phyloP scores from a whole-genome alignment of 92 coral and sea anemone genomes.

The Umimayanthus kanabou region DNA sequence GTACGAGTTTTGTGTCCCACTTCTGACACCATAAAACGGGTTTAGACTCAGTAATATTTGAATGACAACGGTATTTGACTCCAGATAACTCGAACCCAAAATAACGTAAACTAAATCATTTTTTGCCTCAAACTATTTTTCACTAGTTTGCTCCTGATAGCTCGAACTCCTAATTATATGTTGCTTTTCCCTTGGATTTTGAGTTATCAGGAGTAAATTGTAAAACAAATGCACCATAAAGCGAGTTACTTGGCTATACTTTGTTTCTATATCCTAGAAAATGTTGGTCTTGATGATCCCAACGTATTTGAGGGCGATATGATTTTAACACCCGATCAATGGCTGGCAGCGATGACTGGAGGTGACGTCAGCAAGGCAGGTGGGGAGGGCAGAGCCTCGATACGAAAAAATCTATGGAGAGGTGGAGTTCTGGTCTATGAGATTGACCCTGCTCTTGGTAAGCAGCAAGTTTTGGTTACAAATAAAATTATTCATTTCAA shows the following conservation, averaged over 20 bases:
- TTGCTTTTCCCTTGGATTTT: not conserved
- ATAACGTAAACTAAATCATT: no score
- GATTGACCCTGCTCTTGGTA: constrained; percentile 23
- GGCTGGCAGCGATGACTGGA: constrained; percentile 31
- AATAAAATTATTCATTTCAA: not conserved
- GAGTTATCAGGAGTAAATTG: not conserved
- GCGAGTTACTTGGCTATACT: not conserved
- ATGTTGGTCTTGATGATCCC: constrained; percentile 29
- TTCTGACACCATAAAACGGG: no score
- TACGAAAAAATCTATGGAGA: constrained; percentile 38
- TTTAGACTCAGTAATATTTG: not conserved
- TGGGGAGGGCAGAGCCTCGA: constrained; percentile 23
- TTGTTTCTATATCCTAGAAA: not conserved
- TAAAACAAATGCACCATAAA: not conserved
- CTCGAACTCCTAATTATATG: no score
- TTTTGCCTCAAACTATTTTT: no score
- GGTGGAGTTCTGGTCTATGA: constrained; percentile 38
- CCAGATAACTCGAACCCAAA: no score
- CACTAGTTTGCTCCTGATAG: no score
- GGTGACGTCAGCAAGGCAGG: constrained; percentile 38
- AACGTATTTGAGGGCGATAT: constrained; percentile 38
- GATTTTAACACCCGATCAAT: constrained; percentile 25
- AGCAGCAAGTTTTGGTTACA: not conserved
- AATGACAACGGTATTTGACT: not conserved
- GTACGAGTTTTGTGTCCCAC: not conserved